These are phyloP conservation scores for Coecobrya sp. DNA, from an alignment of 2,888 invertebrate genomes.

Conservation along the genomic window DNA sequence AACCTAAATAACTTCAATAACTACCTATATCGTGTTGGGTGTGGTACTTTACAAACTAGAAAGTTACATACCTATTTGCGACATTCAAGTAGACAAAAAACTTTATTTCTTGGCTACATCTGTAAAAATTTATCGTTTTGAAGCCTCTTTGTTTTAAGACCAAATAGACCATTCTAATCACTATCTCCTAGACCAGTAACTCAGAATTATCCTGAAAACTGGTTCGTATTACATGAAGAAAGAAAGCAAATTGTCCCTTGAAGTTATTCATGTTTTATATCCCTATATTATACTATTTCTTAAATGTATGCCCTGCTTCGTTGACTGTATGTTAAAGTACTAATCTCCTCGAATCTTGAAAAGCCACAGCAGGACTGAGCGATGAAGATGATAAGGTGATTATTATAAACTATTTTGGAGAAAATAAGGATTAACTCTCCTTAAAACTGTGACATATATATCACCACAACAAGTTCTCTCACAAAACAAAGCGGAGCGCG, in stretches of 20 bases:
- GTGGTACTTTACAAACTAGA: no score
- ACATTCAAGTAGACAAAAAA: constrained; percentile 16
- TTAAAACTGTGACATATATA: constrained; percentile 38
- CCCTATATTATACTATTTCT: no score
- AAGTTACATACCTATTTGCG: no score
- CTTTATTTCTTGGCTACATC: constrained; percentile 2
- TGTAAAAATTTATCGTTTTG: constrained; percentile 56
- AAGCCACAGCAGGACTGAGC: neutral
- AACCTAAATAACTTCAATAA: no score
- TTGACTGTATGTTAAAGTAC: neutral
- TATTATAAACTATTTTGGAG: constrained; percentile 51
- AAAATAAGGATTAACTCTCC: constrained; percentile 57
- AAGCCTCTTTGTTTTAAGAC: constrained; percentile 50
- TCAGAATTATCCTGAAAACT: constrained; percentile 59
- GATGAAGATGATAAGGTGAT: constrained; percentile 16
- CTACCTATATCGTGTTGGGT: neutral
- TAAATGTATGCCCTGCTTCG: no score
- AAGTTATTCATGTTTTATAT: constrained; percentile 31
- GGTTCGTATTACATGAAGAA: neutral
- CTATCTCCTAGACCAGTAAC: constrained; percentile 18
- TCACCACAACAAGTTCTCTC: neutral
- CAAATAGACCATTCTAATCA: constrained; percentile 34
- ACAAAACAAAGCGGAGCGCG: constrained; percentile 4
- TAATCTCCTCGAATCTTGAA: neutral
- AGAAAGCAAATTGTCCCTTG: constrained; percentile 31